Evolutionary conservation across 2,113 vertebrate species (phyloP).

Genomic region (Pangasianodon gigas): DNA sequence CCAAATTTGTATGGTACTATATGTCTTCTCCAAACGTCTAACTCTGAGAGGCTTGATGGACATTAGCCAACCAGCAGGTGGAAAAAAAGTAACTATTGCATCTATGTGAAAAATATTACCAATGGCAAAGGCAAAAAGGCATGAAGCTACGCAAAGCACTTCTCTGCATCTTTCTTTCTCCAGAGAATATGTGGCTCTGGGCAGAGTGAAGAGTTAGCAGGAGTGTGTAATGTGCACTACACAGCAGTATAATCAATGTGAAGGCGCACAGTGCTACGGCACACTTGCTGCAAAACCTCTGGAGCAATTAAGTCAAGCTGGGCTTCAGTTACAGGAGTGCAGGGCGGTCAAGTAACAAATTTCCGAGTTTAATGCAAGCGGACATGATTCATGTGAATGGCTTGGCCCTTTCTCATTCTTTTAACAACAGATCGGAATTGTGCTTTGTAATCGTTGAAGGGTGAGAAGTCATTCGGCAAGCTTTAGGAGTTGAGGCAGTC

Average conservation of each 20-base stretch:
- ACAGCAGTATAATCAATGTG: not conserved
- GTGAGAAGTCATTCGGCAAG: not conserved
- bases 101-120: not conserved
- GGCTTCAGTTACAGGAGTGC: slow-evolving; percentile 1
- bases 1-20: not conserved
- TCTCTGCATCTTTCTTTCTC: not conserved
- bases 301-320: not conserved
- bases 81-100: not conserved
- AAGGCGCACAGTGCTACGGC: not conserved
- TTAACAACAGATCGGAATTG: slow-evolving; percentile 12
- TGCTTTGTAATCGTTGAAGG: slow-evolving; percentile 26
- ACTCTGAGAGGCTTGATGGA: not conserved
- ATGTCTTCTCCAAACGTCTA: not conserved
- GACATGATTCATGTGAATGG: slow-evolving; percentile 28
- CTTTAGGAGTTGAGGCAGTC: not conserved
- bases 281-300: not conserved
- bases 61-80: not conserved
- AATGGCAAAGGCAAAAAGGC: not conserved
- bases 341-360: slow-evolving; percentile 15
- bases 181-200: not conserved
- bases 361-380: slow-evolving; percentile 11
- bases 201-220: slow-evolving; percentile 11
- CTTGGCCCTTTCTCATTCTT: not conserved
- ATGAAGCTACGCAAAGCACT: not conserved
- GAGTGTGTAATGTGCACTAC: slow-evolving; percentile 9